These are phyloP conservation scores for Nylanderia fulva DNA, from an alignment of 1,140 invertebrate genomes.

Conservation along the genomic window DNA sequence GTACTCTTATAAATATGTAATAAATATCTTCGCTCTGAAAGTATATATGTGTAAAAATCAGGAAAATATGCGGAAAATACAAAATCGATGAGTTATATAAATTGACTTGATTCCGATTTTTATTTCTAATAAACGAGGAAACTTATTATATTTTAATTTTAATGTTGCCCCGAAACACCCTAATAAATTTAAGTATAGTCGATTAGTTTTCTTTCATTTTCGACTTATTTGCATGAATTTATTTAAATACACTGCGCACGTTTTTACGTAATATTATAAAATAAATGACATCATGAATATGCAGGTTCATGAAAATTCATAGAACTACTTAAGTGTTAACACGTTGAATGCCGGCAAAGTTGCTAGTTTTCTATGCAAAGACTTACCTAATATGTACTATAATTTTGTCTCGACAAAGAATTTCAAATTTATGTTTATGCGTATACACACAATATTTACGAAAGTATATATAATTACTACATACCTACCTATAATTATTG, in stretches of 20 bases:
- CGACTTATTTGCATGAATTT: constrained; percentile 26
- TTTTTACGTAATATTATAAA: constrained; percentile 50
- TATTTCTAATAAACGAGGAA: neutral
- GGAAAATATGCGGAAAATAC: too few species aligned
- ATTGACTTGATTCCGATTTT: neutral
- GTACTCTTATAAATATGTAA: too few species aligned
- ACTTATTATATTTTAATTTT: constrained; percentile 7
- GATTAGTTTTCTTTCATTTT: neutral
- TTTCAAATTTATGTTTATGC: constrained; percentile 2
- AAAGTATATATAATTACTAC: neutral
- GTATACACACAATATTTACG: neutral
- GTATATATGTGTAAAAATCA: too few species aligned
- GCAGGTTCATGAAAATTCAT: constrained; percentile 58
- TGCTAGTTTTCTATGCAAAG: constrained; percentile 52
- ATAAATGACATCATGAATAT: constrained; percentile 59
- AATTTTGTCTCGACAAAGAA: constrained; percentile 31
- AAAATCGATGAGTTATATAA: neutral
- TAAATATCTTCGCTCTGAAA: neutral
- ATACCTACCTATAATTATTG: constrained; percentile 6
- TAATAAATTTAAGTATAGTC: constrained; percentile 7
- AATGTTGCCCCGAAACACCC: too few species aligned
- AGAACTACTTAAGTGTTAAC: constrained; percentile 50
- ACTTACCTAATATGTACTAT: constrained; percentile 27
- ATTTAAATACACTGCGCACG: constrained; percentile 4
- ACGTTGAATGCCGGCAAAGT: constrained; percentile 31